Conservation (phyloP, 2,888 invertebrate genomes). For the Drosophila algonquin region DNA sequence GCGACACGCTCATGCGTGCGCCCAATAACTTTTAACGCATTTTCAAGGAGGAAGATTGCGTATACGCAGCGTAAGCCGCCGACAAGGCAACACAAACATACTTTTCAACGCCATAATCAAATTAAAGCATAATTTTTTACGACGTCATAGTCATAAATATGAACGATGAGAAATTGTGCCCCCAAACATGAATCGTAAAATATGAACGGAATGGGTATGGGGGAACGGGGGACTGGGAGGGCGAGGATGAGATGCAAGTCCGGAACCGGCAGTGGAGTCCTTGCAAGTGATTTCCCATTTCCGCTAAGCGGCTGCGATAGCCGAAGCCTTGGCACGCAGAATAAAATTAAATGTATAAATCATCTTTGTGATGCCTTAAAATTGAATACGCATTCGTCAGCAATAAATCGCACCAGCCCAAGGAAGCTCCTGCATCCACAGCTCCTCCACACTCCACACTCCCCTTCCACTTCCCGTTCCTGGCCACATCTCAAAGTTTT, state of each 20-base stretch:
- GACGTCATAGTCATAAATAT: slow-evolving; percentile 77
- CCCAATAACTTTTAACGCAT: slow-evolving; percentile 70
- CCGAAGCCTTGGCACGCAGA: slow-evolving; percentile 44
- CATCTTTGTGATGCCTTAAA: slow-evolving; percentile 72
- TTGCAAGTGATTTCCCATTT: slow-evolving; percentile 58
- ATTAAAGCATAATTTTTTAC: slow-evolving; percentile 80
- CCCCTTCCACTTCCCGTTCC: not conserved
- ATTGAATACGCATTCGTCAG: slow-evolving; percentile 80
- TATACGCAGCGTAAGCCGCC: slow-evolving; percentile 52
- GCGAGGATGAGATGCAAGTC: slow-evolving; percentile 7
- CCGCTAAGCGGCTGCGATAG: slow-evolving; percentile 27
- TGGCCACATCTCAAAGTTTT: slow-evolving; percentile 1
- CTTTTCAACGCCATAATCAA: slow-evolving; percentile 68
- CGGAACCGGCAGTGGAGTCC: slow-evolving; percentile 11
- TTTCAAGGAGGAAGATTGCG: slow-evolving; percentile 58
- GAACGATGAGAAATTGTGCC: slow-evolving; percentile 67
- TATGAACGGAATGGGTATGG: not conserved
- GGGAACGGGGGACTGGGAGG: no score
- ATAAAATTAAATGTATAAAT: slow-evolving; percentile 79
- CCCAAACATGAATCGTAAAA: slow-evolving; percentile 44
- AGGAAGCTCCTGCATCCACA: slow-evolving; percentile 19
- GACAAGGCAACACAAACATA: slow-evolving; percentile 26
- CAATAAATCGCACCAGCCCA: slow-evolving; percentile 65
- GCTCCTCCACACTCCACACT: slow-evolving; percentile 1
- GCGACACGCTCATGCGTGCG: slow-evolving; percentile 38